Base-by-base conservation (phyloP, 1,140 invertebrate species). In the Magallana ariakensis region DNA sequence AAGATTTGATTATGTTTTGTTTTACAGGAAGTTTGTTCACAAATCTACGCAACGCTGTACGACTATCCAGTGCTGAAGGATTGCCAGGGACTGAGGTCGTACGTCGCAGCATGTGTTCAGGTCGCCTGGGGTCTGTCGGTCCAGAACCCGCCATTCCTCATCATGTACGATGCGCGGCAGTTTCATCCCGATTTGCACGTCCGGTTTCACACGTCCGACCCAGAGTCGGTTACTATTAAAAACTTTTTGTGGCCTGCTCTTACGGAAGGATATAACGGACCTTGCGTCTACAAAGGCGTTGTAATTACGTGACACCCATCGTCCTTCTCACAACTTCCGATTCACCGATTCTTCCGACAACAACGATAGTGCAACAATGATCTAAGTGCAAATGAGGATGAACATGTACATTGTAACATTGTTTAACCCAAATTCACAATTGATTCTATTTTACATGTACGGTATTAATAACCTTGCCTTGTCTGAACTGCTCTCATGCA, bases 231-330 rank as follows among this genome's bases (percentile, higher is more conserved):
- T 75, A 94, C 93, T 82, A 96, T 97, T 84, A 95, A 95, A 87
- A 96, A 96, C 16, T 96, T 97, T 87, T 91, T 97, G n/a, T 97
- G 97, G 97, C 97, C 97, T 2, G 96, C 96, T 5, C 94, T 97
- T 7, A 92, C 96, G 13, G 96, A 97, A 93, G 95, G 95, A 16
- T 94, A 95, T 26, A 95, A 95, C 83, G 96, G 96, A 19, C 93
- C 95, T n/a, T 97, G 96, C 94, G 95, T 97, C 53, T 96, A 96
- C 90, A 96, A 96, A 94, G 97, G 96, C 0, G 96, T 97, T 85
- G 97, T 97, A 11, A 94, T 97, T 80, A 97, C 97, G 7, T 96
- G 90, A 93, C 22, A 22, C 9, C 22, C 1, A 4, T 46, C 22
- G 62, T 19, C 6, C 5, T 70, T 9, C n/a, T 22, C n/a, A 10